These are phyloP conservation scores for Cosmia trapezina DNA, from an alignment of 2,888 invertebrate genomes.

Conservation along the genomic window DNA sequence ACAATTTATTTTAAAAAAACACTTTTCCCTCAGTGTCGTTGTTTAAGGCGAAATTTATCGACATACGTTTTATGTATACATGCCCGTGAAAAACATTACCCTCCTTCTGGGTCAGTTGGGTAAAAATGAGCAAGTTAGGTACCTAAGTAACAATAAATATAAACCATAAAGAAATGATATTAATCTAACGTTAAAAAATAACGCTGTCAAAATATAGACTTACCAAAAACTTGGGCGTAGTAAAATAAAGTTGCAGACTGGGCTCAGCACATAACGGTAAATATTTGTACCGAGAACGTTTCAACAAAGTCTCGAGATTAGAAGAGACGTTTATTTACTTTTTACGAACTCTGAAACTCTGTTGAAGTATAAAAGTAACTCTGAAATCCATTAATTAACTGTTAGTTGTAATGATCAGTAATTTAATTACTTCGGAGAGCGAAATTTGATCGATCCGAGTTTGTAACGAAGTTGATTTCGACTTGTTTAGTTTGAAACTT, in stretches of 20 bases:
- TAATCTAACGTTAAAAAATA: constrained; percentile 23
- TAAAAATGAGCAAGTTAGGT: too few relatives aligned
- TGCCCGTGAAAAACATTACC: too few relatives aligned
- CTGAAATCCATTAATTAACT: constrained; percentile 69
- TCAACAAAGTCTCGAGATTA: constrained; percentile 56
- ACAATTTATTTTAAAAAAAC: too few relatives aligned
- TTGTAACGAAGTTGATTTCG: constrained; percentile 66
- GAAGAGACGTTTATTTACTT: constrained; percentile 65
- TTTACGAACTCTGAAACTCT: constrained; percentile 61
- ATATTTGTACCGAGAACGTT: constrained; percentile 69
- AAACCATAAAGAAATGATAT: not conserved
- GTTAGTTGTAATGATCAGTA: constrained; percentile 69
- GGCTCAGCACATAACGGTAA: constrained; percentile 54
- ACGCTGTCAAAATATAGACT: constrained; percentile 21
- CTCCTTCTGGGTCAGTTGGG: too few relatives aligned
- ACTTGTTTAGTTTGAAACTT: constrained; percentile 57
- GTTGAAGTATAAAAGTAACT: constrained; percentile 62
- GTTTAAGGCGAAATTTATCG: too few relatives aligned
- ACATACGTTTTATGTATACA: too few relatives aligned
- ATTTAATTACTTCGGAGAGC: constrained; percentile 66
- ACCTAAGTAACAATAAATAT: constrained; percentile 2
- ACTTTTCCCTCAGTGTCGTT: too few relatives aligned
- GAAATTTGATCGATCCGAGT: constrained; percentile 69
- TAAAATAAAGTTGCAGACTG: constrained; percentile 51
- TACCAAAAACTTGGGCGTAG: constrained; percentile 31